These are phyloP conservation scores for Pocota personata DNA, from an alignment of 2,888 invertebrate species.

Conservation along the genomic window DNA sequence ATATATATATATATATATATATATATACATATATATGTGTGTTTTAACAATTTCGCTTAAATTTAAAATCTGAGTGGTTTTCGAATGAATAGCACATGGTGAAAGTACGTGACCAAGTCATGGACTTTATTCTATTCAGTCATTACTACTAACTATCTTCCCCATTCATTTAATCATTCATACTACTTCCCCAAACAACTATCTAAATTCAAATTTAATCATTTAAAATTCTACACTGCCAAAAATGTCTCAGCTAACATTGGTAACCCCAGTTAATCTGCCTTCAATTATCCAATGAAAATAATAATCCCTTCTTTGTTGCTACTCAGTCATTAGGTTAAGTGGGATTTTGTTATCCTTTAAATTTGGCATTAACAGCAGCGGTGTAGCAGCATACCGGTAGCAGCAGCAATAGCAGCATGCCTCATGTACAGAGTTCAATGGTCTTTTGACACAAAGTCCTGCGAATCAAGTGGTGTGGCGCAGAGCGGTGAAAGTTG, in stretches of 20 bases:
- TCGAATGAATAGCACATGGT: no score
- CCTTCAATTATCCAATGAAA: constrained; percentile 18
- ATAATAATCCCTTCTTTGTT: constrained; percentile 19
- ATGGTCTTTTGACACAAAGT: constrained; percentile 82
- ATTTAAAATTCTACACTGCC: no score
- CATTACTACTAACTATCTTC: no score
- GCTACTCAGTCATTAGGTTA: constrained; percentile 63
- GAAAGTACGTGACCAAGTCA: no score
- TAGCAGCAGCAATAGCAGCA: neutral
- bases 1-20: no score
- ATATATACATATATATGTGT: no score
- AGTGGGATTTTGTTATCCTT: constrained; percentile 58
- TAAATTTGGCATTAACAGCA: constrained; percentile 46
- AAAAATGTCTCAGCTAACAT: constrained; percentile 2
- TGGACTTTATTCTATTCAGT: no score
- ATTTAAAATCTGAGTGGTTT: no score
- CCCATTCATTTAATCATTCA: no score
- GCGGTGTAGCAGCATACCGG: neutral
- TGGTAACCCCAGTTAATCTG: constrained; percentile 1
- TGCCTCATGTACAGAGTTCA: constrained; percentile 77
- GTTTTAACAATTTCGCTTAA: no score
- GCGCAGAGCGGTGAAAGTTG: neutral
- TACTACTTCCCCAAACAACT: no score
- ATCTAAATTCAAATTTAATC: neutral
- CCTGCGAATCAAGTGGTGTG: constrained; percentile 77